Evolutionary conservation across 2,113 vertebrate species (phyloP).

Genomic region (Epinephelus cyanopodus): DNA sequence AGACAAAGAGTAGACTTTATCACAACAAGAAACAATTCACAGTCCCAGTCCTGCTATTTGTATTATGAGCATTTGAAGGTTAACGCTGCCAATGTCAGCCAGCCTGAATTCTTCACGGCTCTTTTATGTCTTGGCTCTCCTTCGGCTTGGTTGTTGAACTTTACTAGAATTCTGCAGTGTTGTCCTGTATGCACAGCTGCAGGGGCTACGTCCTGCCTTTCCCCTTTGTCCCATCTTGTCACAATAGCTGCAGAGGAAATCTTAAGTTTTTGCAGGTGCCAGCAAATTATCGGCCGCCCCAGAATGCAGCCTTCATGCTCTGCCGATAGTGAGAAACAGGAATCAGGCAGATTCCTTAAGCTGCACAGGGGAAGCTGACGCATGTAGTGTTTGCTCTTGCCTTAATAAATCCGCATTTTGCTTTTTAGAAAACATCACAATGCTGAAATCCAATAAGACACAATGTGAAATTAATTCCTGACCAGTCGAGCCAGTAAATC

Average conservation of each 20-base stretch:
- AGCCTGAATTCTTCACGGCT: constrained; percentile 44
- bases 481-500: constrained; percentile 21
- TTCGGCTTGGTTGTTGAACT: constrained; percentile 73
- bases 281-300: constrained; percentile 64
- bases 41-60: constrained; percentile 5
- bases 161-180: constrained; percentile 70
- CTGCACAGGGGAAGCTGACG: constrained; percentile 14
- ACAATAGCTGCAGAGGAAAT: constrained; percentile 67
- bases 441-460: constrained; percentile 6
- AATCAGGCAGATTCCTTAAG: constrained; percentile 28
- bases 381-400: constrained; percentile 24
- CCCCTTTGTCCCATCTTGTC: constrained; percentile 73
- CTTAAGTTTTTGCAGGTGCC: constrained; percentile 78
- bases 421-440: constrained; percentile 8
- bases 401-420: neutral
- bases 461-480: constrained; percentile 7
- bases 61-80: neutral
- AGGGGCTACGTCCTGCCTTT: constrained; percentile 59
- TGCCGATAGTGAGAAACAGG: constrained; percentile 48
- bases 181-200: constrained; percentile 85
- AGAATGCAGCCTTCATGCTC: constrained; percentile 53
- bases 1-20: constrained; percentile 36
- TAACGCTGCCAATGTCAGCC: constrained; percentile 29
- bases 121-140: constrained; percentile 62
- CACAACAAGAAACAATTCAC: constrained; percentile 27